A percentile compares a stretch with the other conserved stretches of the same genome.
phyloP scores from a whole-genome alignment of 2,888 invertebrate species.

The Uloborus plumipes region DNA sequence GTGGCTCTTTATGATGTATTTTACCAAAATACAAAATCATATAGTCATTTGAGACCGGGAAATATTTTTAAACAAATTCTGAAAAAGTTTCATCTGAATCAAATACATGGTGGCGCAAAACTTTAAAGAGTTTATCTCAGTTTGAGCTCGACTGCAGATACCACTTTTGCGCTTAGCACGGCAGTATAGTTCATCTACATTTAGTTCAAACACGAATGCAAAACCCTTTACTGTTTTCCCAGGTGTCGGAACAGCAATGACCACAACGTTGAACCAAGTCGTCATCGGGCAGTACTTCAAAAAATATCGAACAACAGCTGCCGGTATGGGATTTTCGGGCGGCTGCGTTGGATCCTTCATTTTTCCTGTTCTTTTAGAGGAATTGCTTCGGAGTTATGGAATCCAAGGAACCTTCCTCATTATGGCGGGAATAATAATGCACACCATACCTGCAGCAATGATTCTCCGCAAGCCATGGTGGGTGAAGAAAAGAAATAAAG shows the following conservation, averaged over 20 bases:
- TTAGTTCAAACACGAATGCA: background rate
- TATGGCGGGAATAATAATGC: slow-evolving; percentile 55
- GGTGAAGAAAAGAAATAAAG: slow-evolving; percentile 15
- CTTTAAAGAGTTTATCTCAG: no score
- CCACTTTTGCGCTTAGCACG: no score
- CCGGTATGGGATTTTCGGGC: slow-evolving; percentile 64
- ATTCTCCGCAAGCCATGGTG: slow-evolving; percentile 36
- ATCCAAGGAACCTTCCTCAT: slow-evolving; percentile 61
- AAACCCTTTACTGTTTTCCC: background rate
- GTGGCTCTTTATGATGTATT: no score
- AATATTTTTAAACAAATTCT: no score
- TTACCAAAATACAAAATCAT: no score
- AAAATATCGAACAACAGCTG: slow-evolving; percentile 59
- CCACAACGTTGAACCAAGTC: slow-evolving; percentile 30
- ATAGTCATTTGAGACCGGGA: no score
- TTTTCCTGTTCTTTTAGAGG: slow-evolving; percentile 59
- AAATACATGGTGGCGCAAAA: no score
- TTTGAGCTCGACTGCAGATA: no score
- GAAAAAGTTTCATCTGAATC: no score
- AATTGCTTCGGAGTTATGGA: slow-evolving; percentile 41
- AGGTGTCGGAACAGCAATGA: slow-evolving; percentile 40
- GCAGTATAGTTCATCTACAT: background rate
- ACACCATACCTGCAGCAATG: slow-evolving; percentile 41
- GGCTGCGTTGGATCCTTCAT: slow-evolving; percentile 66
- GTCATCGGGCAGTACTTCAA: slow-evolving; percentile 64